Evolutionary conservation across 2,888 invertebrate genomes (phyloP).

Genomic region (Ctena decussata): DNA sequence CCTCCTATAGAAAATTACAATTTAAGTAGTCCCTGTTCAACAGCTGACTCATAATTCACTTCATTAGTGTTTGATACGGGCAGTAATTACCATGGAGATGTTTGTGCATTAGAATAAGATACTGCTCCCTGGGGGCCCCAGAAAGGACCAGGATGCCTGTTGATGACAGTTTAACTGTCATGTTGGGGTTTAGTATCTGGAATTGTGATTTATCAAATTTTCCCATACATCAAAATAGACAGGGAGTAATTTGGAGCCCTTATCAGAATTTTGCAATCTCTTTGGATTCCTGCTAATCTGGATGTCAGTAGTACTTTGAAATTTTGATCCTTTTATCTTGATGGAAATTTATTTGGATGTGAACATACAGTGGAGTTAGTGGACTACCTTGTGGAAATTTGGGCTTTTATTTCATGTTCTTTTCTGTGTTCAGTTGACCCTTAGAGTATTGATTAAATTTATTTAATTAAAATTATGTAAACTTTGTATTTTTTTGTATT

Average conservation of each 20-base stretch:
- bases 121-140: neutral
- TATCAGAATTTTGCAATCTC: neutral
- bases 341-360: too few species aligned
- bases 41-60: neutral
- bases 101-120: neutral
- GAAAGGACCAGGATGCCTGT: neutral
- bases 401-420: too few species aligned
- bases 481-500: too few species aligned
- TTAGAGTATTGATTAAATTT: too few species aligned
- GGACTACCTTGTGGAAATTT: too few species aligned
- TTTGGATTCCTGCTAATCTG: neutral
- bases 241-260: neutral
- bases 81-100: neutral
- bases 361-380: too few species aligned
- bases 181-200: neutral
- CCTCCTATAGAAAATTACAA: too few species aligned
- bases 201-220: constrained; percentile 16
- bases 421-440: too few species aligned
- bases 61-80: neutral
- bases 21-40: neutral
- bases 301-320: too few species aligned
- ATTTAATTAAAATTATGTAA: too few species aligned
- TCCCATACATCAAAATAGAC: neutral
- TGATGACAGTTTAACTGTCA: constrained; percentile 14
- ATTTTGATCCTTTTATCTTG: too few species aligned